Evolutionary conservation across 2,888 invertebrate genomes (phyloP).

Genomic region (Synergus japonicus): DNA sequence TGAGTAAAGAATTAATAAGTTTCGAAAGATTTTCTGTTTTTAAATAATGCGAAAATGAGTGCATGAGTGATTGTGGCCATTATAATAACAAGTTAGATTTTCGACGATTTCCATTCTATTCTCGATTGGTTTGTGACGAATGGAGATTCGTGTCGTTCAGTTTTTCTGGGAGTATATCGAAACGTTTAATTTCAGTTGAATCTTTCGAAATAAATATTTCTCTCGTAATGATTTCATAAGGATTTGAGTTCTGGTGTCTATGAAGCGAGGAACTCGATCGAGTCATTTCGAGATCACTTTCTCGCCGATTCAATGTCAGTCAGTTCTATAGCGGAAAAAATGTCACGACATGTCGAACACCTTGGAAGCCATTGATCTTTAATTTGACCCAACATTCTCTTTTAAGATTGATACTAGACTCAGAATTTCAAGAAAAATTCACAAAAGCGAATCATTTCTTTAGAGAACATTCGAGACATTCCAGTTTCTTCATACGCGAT

Average conservation of each 20-base stretch:
- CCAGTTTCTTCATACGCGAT: background rate
- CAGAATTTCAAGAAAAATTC: background rate
- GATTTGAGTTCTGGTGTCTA: slow-evolving; percentile 7
- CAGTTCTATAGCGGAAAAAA: slow-evolving; percentile 23
- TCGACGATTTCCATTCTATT: slow-evolving; percentile 11
- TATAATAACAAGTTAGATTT: background rate
- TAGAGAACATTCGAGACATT: slow-evolving; percentile 1
- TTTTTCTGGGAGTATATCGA: slow-evolving; percentile 15
- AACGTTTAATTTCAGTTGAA: slow-evolving; percentile 17
- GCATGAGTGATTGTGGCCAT: background rate
- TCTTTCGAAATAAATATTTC: slow-evolving; percentile 27
- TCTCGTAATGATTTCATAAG: slow-evolving; percentile 20
- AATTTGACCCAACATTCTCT: slow-evolving; percentile 23
- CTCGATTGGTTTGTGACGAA: background rate
- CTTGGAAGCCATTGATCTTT: slow-evolving; percentile 36
- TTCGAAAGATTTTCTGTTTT: background rate
- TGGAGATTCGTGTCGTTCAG: slow-evolving; percentile 4
- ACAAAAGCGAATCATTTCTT: background rate
- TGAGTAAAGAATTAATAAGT: background rate
- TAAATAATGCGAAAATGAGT: background rate
- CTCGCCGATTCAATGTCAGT: slow-evolving; percentile 36
- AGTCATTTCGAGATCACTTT: slow-evolving; percentile 32
- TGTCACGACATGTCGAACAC: slow-evolving; percentile 5
- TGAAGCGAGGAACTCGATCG: background rate
- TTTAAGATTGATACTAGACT: background rate